Base-by-base conservation (phyloP, 2,113 vertebrate species). In the Odobenus rosmarus region DNA sequence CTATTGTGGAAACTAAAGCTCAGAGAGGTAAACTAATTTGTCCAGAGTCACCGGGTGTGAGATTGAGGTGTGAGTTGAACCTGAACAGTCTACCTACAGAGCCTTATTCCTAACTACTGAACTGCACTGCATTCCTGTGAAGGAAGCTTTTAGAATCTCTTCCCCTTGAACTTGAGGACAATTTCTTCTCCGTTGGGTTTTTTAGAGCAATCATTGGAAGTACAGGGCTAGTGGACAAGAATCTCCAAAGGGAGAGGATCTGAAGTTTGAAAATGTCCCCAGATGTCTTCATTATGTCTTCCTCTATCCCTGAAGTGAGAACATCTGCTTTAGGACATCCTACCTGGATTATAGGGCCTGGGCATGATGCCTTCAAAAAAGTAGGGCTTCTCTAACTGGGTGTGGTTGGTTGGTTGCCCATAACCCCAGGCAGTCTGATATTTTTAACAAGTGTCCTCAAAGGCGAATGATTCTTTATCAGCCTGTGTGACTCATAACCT, bases 391-490 rank as follows among this genome's bases (percentile, higher is more conserved):
- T 82, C 12, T 90, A 57, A 81, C 19, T 77, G 28, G 55, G 16
- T 6, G 1, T 81, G 39, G 64, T 80, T 42, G 42, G 69, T 33
- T 51, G 31, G n/a, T n/a, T 96, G 31, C n/a, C 80, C 31, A 13
- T 36, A 71, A 71, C 59, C 59, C 61, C n/a, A 55, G 55, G 61
- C 83, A 96, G 55, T 28, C 87, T 95, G 81, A 23, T 95, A 82
- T 79, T 93, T 96, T 62, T 93, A 94, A 80, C 33, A 57, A 80
- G 69, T 69, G 76, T 89, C 42, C 69, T 76, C 12, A 49, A 92
- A 81, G 80, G 84, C 90, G 84, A 55, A 18, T 14, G 14, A 69
- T 69, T 69, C 33, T 69, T 69, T 69, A 16, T 90, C 83, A 92
- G 57, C 74, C 83, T 15, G 16, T 80, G 79, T 86, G 83, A 82